Base-by-base conservation (phyloP, 2,888 invertebrate genomes). In the Blastobasis lacticolella region DNA sequence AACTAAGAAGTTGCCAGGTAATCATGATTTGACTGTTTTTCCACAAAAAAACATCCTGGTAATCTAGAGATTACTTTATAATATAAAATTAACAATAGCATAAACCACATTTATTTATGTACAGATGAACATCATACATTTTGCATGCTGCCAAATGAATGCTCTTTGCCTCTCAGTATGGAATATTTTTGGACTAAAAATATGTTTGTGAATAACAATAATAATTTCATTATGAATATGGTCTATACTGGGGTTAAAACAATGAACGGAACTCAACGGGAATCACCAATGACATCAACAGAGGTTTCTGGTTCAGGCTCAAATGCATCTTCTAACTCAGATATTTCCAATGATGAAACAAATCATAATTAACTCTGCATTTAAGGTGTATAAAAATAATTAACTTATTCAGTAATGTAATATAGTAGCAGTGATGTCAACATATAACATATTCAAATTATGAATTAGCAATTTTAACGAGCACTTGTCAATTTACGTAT, bases 1-100 rank as follows among this genome's bases (percentile, higher is more conserved):
- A 61, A 97, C 98, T 60, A 97, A 97, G 86, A 98, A 98, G 81
- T 90, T 99, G 69, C 98, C 98, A 87, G 95, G 95, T 95, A 85
- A 89, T 85, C 53, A 49, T 40, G 42, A 44, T 10, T 7, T 38
- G 45, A 44, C 42, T 46, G 36, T 50, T 44, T 40, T 6, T 23
- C 3, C 23, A 23, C 23, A 23, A 23, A 23, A 23, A 23, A 23
- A 23, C 23, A 23, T 23, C 23, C 23, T 23, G 23, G 23, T 23
- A 23, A 23, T 23, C 23, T 3, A 23, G 23, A 23, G 23, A 23
- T 23, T 23, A 23, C 23, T 23, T 23, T 23, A 2, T 23, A 23
- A 23, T 23, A 23, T 23, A 23, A 23, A 23, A 23, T 23, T 23
- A 23, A 23, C 23, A 23, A 23, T 23, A 23, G 23, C 23, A 23